Percentiles rank a stretch among this genome's conserved stretches.
These are phyloP conservation scores for Globodera ellingtonae DNA, from an alignment of 1,140 invertebrate species.

Conservation along the genomic window DNA sequence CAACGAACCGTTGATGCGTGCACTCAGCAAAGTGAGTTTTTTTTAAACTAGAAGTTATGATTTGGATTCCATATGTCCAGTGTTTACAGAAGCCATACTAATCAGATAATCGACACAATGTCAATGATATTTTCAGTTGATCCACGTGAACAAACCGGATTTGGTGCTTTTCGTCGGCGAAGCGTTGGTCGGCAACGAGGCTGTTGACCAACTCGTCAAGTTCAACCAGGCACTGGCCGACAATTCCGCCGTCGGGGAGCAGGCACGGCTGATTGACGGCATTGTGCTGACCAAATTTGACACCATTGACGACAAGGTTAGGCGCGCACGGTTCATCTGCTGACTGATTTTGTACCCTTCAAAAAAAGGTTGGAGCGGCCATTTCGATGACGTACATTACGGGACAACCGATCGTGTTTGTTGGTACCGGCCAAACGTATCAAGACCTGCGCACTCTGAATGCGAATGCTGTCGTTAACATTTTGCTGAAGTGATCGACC, in stretches of 20 bases:
- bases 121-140: constrained; percentile 68
- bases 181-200: constrained; percentile 98
- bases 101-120: constrained; percentile 10
- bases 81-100: background rate
- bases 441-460: constrained; percentile 94
- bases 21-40: constrained; percentile 78
- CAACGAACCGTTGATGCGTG: constrained; percentile 96
- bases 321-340: background rate
- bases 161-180: constrained; percentile 97
- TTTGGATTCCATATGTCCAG: constrained; percentile 1
- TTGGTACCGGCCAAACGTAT: constrained; percentile 98
- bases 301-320: constrained; percentile 97
- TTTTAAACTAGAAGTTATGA: background rate
- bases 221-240: constrained; percentile 90
- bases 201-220: constrained; percentile 96
- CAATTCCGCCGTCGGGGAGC: constrained; percentile 73
- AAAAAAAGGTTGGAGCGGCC: constrained; percentile 85
- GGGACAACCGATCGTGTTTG: constrained; percentile 98
- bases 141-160: constrained; percentile 90
- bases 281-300: constrained; percentile 98
- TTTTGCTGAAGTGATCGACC: constrained; percentile 82
- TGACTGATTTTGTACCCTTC: background rate
- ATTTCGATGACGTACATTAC: constrained; percentile 99
- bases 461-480: constrained; percentile 91
- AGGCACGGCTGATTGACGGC: constrained; percentile 83